Evolutionary conservation across 92 coral and sea anemone genomes (phyloP).

Genomic region (Bergia puertoricense): DNA sequence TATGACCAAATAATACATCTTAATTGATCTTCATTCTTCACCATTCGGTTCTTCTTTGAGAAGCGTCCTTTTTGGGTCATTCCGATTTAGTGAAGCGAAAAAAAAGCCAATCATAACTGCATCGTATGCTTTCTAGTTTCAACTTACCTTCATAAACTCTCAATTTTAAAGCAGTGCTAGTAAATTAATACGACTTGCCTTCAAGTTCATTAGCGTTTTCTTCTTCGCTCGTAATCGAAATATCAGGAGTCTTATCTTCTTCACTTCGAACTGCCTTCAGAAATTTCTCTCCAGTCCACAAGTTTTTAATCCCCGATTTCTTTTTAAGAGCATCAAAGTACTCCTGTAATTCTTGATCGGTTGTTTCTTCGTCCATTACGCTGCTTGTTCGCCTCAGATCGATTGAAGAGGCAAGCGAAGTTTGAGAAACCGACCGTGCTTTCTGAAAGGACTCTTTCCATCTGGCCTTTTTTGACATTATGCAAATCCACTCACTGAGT

Average conservation of each 20-base stretch:
- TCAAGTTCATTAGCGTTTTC: slow-evolving; percentile 49
- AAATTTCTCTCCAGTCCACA: slow-evolving; percentile 90
- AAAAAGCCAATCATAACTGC: too few species aligned
- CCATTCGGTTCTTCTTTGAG: too few species aligned
- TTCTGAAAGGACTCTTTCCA: slow-evolving; percentile 89
- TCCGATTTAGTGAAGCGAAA: too few species aligned
- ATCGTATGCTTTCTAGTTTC: too few species aligned
- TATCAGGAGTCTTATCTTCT: slow-evolving; percentile 92
- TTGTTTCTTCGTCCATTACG: slow-evolving; percentile 74
- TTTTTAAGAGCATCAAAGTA: slow-evolving; percentile 81
- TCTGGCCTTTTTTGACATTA: slow-evolving; percentile 64
- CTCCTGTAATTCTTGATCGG: slow-evolving; percentile 79
- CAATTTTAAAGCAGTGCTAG: too few species aligned
- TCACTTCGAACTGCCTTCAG: slow-evolving; percentile 73
- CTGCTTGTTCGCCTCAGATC: slow-evolving; percentile 59
- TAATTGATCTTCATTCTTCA: too few species aligned
- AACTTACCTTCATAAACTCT: too few species aligned
- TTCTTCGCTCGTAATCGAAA: slow-evolving; percentile 83
- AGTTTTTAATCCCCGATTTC: slow-evolving; percentile 82
- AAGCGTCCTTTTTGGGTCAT: too few species aligned
- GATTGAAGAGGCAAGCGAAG: slow-evolving; percentile 41
- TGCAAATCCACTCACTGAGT: slow-evolving; percentile 4
- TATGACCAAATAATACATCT: too few species aligned
- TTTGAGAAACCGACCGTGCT: slow-evolving; percentile 71
- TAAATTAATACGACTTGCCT: not conserved